Conservation (phyloP, 2,888 invertebrate genomes). For the Lepidochitona cinerea region DNA sequence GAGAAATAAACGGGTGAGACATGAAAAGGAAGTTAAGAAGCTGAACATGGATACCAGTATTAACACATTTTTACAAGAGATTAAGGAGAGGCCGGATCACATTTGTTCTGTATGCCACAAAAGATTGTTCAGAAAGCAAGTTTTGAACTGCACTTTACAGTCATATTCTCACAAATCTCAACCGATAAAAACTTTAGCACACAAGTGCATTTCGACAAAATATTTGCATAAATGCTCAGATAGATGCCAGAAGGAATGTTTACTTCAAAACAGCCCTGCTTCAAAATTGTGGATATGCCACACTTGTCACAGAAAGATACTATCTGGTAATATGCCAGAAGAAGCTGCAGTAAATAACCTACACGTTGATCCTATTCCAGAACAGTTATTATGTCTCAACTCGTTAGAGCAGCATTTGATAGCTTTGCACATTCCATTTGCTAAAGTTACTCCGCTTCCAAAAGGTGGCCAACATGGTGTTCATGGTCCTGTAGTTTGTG, state of each 20-base stretch:
- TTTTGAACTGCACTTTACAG: neutral
- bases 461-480: constrained; percentile 36
- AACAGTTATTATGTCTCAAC: constrained; percentile 24
- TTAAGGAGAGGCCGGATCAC: constrained; percentile 1
- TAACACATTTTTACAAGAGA: neutral
- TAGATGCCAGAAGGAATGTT: neutral
- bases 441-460: constrained; percentile 34
- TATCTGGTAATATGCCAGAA: constrained; percentile 15
- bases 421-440: constrained; percentile 33
- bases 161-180: neutral
- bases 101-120: constrained; percentile 13
- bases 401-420: constrained; percentile 34
- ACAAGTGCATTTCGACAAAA: neutral
- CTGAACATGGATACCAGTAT: neutral
- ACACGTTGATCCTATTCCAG: constrained; percentile 16
- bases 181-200: no score
- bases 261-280: neutral
- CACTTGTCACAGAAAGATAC: neutral
- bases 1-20: neutral
- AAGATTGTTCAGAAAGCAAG: constrained; percentile 9
- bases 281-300: constrained; percentile 19
- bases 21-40: neutral
- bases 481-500: constrained; percentile 40
- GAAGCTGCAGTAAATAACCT: constrained; percentile 10
- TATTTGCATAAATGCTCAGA: neutral